phyloP scores from a whole-genome alignment of 2,797 vertebrate genomes.

The Otus scops region DNA sequence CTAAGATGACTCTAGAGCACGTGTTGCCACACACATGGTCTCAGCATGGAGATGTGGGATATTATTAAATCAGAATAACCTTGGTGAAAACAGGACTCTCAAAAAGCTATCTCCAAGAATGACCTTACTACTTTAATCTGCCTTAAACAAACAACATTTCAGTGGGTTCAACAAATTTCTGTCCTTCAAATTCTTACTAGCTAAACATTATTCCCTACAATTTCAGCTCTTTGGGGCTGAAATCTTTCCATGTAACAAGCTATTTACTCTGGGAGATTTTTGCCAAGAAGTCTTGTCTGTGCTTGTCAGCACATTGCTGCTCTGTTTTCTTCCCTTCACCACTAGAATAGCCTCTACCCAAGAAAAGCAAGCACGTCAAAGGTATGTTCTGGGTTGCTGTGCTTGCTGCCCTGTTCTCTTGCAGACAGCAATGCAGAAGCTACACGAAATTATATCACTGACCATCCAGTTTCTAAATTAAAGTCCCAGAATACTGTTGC shows the following conservation, averaged over 20 bases:
- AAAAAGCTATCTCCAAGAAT: not conserved
- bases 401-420: not conserved
- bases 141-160: not conserved
- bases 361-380: not conserved
- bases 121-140: not conserved
- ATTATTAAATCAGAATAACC: not conserved
- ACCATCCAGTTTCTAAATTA: not conserved
- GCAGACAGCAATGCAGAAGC: not conserved
- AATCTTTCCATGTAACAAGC: not conserved
- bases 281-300: rapidly evolving
- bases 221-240: not conserved
- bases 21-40: not conserved
- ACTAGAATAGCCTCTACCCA: not conserved
- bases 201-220: not conserved
- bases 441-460: not conserved
- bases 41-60: not conserved
- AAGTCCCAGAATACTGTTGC: not conserved
- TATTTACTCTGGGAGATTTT: not conserved
- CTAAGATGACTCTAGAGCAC: not conserved
- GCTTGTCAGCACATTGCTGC: not conserved
- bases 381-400: not conserved
- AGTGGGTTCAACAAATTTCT: not conserved
- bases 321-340: not conserved
- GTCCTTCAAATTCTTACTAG: not conserved
- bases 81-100: not conserved